Evolutionary conservation across 53 echinoderm and acorn worm species (phyloP), one percentile per base, ranked within the genome.

Genomic region (Holothuria leucospilota): DNA sequence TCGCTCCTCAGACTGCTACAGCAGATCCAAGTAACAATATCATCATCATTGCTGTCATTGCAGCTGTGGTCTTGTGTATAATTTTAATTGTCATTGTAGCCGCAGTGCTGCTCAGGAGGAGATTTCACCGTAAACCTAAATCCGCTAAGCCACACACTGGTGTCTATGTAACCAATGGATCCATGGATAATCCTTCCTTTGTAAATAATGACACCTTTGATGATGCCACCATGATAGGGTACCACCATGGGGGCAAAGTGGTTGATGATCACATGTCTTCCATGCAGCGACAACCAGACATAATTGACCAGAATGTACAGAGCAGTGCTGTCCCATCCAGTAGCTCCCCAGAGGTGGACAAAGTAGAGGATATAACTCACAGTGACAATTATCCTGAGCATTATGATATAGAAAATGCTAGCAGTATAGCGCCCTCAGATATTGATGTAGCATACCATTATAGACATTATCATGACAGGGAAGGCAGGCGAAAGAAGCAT

Each of bases 401-500:
- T 65, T 97, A 97, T 51, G 97, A 97, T 68, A 68, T 97, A 39
- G 97, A 97, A 60, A 97, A 97, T 84, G 97, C 97, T 20, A 95
- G 95, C 77, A 97, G 97, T 77, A 90, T 97, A 51, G 97, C 97
- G 18, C 95, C 97, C 20, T 97, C 97, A 13, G 97, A 97, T 75
- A 92, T 95, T 21, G 97, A 97, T 84, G 92, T 93, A 53, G 93
- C 97, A 16, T 97, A 97, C 83, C 95, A 97, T 64, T 97, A 97
- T 71, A 91, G 93, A 77, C 91, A 93, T 88, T 97, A 91, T 41
- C 94, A 94, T 28, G 94, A 97, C 82, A 71, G 90, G 20, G 91
- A 97, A 49, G 87, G 92, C 13, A 89, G 85, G 23, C 85, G 85
- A 81, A 93, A 90, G 63, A 91, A 92, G n/a, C 93, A 90, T 65